phyloP scores from a whole-genome alignment of 2,797 vertebrate species.

The Columba guinea region DNA sequence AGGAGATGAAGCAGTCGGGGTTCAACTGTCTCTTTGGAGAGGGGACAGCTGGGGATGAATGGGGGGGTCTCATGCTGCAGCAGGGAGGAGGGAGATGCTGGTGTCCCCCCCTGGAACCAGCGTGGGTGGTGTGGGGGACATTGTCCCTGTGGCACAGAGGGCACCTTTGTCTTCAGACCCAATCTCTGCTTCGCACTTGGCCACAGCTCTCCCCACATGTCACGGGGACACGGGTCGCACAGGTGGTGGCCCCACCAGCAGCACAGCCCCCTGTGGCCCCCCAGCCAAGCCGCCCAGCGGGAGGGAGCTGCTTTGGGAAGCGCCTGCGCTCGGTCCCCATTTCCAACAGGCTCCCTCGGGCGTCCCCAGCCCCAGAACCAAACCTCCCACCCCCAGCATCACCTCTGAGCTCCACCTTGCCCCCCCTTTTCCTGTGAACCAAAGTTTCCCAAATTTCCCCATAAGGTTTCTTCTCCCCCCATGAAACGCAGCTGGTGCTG shows the following conservation, averaged over 20 bases:
- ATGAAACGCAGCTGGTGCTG: accelerated
- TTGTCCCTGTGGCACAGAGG: background rate
- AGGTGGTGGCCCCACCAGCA: background rate
- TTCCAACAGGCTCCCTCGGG: background rate
- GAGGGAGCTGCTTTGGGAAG: background rate
- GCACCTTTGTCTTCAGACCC: background rate
- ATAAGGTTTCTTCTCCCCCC: background rate
- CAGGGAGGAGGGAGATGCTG: background rate
- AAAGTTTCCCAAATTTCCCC: background rate
- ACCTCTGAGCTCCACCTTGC: background rate
- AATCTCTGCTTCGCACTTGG: background rate
- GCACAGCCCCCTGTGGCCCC: background rate
- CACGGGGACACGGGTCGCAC: background rate
- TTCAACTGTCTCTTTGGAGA: accelerated
- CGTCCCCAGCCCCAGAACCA: background rate
- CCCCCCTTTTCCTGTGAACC: background rate
- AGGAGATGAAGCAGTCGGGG: background rate
- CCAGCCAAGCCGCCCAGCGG: background rate
- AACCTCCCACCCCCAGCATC: background rate
- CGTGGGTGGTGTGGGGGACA: background rate
- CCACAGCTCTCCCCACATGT: background rate
- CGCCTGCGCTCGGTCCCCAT: background rate
- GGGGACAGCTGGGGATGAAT: background rate
- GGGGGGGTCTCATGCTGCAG: background rate
- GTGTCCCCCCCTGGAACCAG: background rate